Evolutionary conservation across 1,140 invertebrate species (phyloP), one percentile per base, ranked within the genome.

Genomic region (Zaprionus capensis): DNA sequence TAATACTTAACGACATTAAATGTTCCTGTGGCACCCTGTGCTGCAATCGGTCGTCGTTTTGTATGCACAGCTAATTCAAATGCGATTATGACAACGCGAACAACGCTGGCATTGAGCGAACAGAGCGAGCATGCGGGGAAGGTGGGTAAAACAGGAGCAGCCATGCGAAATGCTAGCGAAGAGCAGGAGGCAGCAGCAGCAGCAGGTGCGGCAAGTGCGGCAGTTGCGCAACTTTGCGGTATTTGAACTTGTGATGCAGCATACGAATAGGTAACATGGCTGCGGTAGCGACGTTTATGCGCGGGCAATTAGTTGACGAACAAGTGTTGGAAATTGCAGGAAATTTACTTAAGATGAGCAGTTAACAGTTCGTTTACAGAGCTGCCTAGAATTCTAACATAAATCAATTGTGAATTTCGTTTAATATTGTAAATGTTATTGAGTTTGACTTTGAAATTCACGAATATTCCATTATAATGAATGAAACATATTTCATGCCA

Each of bases 81-180:
- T 88, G 85, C 85, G 85, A 88, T 88, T 88, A 88, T 88, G 85
- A 90, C 85, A 88, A 80, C 81, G 85, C 78, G 84, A 88, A 79
- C 84, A 84, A 84, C 65, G 78, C 64, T 38, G 57, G 53, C 38
- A 55, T 44, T 57, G 58, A 67, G 38, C 31, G 56, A 78, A 28
- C 26, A 22, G 38, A 6, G 63, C 7, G 5, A 6, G 17, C 20
- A 31, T 0, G n/a, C 36, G 34, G 38, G 15, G 28, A 55, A 36
- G 28, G 15, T 46, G 77, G 28, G 22, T 22, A 31, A 44, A n/a
- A 11, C 38, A 26, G 44, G n/a, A 4, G 64, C 64, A 64, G 31
- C 38, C 34, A 57, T 57, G 63, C 64, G 24, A 63, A 51, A 69
- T 65, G 64, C 49, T 53, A 61, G 36, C 46, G 57, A 26, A 51